phyloP scores from a whole-genome alignment of 2,888 invertebrate species.

The Noctua janthe region DNA sequence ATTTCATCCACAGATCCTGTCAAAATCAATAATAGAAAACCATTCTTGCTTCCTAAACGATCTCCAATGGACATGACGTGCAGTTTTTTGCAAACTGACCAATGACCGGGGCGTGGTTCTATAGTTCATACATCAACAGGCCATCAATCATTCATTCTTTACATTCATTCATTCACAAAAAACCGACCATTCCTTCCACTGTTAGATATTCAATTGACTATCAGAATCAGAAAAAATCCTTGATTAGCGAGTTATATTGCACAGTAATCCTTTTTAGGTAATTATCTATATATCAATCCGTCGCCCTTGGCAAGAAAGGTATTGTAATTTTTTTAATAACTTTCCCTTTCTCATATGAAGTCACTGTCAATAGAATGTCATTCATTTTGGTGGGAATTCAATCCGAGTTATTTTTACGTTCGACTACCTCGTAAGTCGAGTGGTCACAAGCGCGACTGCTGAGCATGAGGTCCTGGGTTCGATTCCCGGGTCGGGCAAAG shows the following conservation, averaged over 20 bases:
- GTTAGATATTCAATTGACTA: constrained; percentile 34
- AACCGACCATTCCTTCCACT: constrained; percentile 18
- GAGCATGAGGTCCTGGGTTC: no score
- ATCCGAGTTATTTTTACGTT: background rate
- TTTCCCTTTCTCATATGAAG: constrained; percentile 26
- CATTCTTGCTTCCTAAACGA: constrained; percentile 16
- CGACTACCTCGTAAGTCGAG: no score
- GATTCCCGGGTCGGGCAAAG: no score
- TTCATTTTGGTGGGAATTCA: constrained; percentile 26
- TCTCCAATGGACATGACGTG: constrained; percentile 41
- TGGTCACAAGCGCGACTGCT: no score
- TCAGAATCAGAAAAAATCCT: constrained; percentile 22
- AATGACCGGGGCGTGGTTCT: constrained; percentile 21
- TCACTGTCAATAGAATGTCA: constrained; percentile 19
- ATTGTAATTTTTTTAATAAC: constrained; percentile 38
- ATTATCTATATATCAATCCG: constrained; percentile 14
- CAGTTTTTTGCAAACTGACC: constrained; percentile 45
- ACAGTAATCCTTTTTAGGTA: constrained; percentile 27
- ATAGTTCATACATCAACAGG: constrained; percentile 43
- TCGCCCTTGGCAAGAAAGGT: constrained; percentile 40
- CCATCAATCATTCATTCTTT: constrained; percentile 53
- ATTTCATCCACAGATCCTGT: constrained; percentile 19
- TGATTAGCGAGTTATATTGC: constrained; percentile 23
- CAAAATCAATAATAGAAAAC: constrained; percentile 45
- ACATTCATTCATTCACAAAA: constrained; percentile 35